A percentile compares a stretch with the other conserved stretches of the same genome.
These are phyloP conservation scores for Torymus tubicola DNA, from an alignment of 2,888 invertebrate species.

Conservation along the genomic window DNA sequence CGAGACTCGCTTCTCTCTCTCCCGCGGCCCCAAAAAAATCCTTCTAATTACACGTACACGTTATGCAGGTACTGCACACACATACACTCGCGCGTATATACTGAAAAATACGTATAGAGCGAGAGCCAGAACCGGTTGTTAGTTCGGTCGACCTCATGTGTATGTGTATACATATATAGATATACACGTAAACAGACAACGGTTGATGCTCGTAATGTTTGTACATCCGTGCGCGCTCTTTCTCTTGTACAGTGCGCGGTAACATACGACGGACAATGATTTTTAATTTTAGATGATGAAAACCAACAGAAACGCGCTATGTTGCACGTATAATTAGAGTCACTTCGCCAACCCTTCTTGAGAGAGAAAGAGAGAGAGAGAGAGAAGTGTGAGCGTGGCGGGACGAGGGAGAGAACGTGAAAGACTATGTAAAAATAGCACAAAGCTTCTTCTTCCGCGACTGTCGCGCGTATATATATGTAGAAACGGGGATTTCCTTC, in stretches of 20 bases:
- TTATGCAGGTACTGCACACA: too few species aligned
- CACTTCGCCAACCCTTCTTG: slow-evolving; percentile 33
- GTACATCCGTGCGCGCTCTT: background rate
- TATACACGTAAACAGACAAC: too few species aligned
- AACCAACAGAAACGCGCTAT: too few species aligned
- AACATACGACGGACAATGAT: too few species aligned
- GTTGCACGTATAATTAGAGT: slow-evolving; percentile 43
- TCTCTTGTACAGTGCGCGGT: too few species aligned
- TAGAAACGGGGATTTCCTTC: background rate
- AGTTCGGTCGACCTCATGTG: background rate
- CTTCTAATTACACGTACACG: slow-evolving; percentile 2
- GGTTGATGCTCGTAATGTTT: background rate
- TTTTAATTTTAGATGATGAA: too few species aligned
- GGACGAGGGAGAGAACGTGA: background rate
- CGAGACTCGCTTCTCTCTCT: too few species aligned
- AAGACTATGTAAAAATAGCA: slow-evolving; percentile 33
- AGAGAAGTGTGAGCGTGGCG: background rate
- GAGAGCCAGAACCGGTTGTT: too few species aligned
- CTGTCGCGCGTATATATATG: background rate
- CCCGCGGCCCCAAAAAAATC: background rate
- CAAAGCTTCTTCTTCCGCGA: slow-evolving; percentile 17
- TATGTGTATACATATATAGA: background rate
- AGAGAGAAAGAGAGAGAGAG: too few species aligned
- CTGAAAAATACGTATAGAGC: too few species aligned
- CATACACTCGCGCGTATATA: too few species aligned